These are phyloP conservation scores for Penaeus monodon DNA, from an alignment of 2,888 invertebrate genomes.

Conservation along the genomic window DNA sequence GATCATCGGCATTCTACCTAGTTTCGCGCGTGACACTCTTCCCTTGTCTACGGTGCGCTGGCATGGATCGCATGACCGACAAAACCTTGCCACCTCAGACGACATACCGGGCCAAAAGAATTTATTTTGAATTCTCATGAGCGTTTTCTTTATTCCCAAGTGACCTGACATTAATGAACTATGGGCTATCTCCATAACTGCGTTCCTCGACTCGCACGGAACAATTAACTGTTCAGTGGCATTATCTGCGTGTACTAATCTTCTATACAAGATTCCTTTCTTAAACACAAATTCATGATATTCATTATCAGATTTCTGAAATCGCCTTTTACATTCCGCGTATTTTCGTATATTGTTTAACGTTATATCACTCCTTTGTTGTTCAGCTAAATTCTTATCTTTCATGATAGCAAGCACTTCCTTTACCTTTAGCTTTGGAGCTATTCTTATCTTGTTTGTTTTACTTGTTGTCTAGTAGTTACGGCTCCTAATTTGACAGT, in stretches of 20 bases:
- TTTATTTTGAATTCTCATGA: not conserved
- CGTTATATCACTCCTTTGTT: too few relatives aligned
- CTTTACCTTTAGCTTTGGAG: too few relatives aligned
- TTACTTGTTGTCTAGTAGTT: too few relatives aligned
- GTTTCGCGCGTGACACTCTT: not conserved
- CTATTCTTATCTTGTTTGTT: too few relatives aligned
- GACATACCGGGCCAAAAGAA: conserved; percentile 26
- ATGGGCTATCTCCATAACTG: not conserved
- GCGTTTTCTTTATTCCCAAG: conserved; percentile 9
- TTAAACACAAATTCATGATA: too few relatives aligned
- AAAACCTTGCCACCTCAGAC: conserved; percentile 2
- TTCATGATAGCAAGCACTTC: too few relatives aligned
- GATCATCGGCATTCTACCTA: not conserved
- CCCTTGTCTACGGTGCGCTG: conserved; percentile 10
- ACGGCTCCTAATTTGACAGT: too few relatives aligned
- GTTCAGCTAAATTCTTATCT: too few relatives aligned
- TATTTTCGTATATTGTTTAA: too few relatives aligned
- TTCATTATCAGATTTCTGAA: too few relatives aligned
- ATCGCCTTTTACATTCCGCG: too few relatives aligned
- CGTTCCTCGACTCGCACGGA: not conserved
- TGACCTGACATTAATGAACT: not conserved
- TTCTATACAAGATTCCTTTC: too few relatives aligned
- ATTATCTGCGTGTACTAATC: not conserved
- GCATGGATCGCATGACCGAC: not conserved
- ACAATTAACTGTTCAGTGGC: not conserved